Evolutionary conservation across 2,888 invertebrate species (phyloP).

Genomic region (Thymelicus sylvestris): DNA sequence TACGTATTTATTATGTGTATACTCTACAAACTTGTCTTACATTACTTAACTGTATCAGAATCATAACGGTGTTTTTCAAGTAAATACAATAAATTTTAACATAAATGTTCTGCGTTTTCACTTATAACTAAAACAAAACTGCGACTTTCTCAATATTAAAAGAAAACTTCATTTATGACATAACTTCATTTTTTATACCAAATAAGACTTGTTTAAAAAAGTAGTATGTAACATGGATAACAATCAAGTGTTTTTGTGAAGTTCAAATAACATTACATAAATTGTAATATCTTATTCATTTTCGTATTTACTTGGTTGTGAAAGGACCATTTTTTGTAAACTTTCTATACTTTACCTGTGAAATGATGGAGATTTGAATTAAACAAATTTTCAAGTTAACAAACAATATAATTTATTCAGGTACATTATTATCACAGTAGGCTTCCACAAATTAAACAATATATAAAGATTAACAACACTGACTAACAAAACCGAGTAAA

Average conservation of each 20-base stretch:
- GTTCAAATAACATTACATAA: too few relatives aligned
- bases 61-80: conserved; percentile 48
- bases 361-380: background rate
- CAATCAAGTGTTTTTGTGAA: too few relatives aligned
- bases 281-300: too few relatives aligned
- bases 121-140: conserved; percentile 41
- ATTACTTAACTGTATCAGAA: conserved; percentile 48
- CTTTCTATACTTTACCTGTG: background rate
- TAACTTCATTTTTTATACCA: too few relatives aligned
- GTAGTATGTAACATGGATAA: too few relatives aligned
- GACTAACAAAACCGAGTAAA: conserved; percentile 48
- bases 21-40: conserved; percentile 42
- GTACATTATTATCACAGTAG: conserved; percentile 51
- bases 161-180: too few relatives aligned
- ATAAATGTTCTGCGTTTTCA: conserved; percentile 60
- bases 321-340: background rate
- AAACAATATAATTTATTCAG: conserved; percentile 38
- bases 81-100: conserved; percentile 55
- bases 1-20: conserved; percentile 18
- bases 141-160: too few relatives aligned
- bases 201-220: too few relatives aligned
- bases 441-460: conserved; percentile 17
- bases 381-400: conserved; percentile 4
- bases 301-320: background rate
- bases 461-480: conserved; percentile 8